Evolutionary conservation across 1,140 invertebrate genomes (phyloP).

Genomic region (Globodera rostochiensis): DNA sequence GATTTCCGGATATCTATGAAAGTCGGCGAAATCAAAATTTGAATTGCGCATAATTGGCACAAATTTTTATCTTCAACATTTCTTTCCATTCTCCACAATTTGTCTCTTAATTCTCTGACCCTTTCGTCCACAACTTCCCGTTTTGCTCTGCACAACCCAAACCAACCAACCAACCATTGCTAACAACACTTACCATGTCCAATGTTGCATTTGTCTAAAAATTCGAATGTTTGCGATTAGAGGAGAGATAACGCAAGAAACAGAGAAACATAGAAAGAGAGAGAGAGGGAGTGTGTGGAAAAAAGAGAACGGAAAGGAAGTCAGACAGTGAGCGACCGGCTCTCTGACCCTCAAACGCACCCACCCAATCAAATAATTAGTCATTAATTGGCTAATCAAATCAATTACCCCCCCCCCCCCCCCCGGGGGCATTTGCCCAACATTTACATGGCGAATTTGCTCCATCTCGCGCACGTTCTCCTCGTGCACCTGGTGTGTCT

Average conservation of each 20-base stretch:
- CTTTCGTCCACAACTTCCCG: background rate
- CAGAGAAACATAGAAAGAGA: background rate
- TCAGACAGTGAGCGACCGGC: background rate
- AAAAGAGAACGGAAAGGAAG: background rate
- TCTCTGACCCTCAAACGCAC: too few species aligned
- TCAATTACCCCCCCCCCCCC: background rate
- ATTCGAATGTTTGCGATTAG: background rate
- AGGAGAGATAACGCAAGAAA: background rate
- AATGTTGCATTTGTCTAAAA: constrained; percentile 44
- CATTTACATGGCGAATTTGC: constrained; percentile 44
- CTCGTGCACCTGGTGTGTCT: constrained; percentile 26
- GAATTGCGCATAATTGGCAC: background rate
- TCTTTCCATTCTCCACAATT: background rate
- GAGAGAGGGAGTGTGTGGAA: background rate
- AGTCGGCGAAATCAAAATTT: too few species aligned
- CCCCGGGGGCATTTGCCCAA: background rate
- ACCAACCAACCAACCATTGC: background rate
- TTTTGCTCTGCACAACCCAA: background rate
- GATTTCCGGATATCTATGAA: too few species aligned
- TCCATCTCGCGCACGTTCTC: constrained; percentile 43
- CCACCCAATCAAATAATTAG: background rate
- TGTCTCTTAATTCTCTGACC: background rate
- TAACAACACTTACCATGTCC: constrained; percentile 27
- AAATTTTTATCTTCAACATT: background rate
- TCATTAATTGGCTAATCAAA: constrained; percentile 3